These are phyloP conservation scores for Ciconia stormi DNA, from an alignment of 2,113 vertebrate genomes.

Conservation along the genomic window DNA sequence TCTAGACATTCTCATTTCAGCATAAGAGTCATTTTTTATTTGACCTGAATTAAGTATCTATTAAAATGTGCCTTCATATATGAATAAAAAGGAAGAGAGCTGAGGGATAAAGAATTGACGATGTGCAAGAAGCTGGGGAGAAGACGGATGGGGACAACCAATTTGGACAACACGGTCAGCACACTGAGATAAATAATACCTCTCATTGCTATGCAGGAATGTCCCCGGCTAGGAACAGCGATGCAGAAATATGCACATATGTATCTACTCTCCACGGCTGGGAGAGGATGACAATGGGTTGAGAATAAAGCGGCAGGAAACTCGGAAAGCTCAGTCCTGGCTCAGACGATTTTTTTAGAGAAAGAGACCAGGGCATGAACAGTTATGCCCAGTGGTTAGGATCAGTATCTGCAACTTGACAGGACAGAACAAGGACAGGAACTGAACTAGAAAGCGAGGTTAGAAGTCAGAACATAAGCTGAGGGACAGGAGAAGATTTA, in stretches of 20 bases:
- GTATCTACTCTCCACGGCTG: background rate
- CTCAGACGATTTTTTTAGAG: background rate
- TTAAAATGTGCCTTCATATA: background rate
- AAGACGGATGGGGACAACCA: background rate
- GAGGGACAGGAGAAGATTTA: background rate
- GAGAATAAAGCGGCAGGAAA: background rate
- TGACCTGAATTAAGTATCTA: background rate
- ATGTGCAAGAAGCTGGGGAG: background rate
- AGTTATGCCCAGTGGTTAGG: background rate
- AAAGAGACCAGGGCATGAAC: background rate
- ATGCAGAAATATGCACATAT: background rate
- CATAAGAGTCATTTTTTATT: background rate
- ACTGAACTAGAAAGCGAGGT: background rate
- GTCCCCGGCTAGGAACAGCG: background rate
- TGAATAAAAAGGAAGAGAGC: background rate
- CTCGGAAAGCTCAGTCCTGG: background rate
- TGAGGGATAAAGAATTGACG: background rate
- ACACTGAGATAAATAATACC: background rate
- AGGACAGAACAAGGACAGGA: background rate
- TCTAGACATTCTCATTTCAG: background rate
- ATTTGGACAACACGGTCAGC: background rate
- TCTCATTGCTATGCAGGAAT: background rate
- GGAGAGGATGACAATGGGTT: background rate
- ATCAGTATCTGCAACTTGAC: background rate
- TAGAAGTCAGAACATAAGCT: background rate